Evolutionary conservation across 2,888 invertebrate genomes (phyloP).

Genomic region (Dioctria rufipes): DNA sequence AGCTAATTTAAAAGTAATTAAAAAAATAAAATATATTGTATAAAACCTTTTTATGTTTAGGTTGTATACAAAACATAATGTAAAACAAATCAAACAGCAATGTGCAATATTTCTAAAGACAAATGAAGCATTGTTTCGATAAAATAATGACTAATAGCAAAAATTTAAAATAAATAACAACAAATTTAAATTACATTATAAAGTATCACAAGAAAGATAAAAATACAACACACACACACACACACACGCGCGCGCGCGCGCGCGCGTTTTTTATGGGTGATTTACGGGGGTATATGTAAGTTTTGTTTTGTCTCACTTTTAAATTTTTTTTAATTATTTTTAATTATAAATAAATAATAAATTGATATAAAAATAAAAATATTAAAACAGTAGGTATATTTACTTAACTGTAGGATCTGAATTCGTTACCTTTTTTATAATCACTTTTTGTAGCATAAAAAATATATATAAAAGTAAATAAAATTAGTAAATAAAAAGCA

Average conservation of each 20-base stretch:
- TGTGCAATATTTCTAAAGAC: constrained; percentile 56
- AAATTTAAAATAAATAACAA: constrained; percentile 31
- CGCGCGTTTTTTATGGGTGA: constrained; percentile 14
- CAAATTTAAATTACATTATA: constrained; percentile 7
- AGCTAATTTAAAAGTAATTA: constrained; percentile 57
- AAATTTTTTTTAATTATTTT: constrained; percentile 40
- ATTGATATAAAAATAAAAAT: constrained; percentile 53
- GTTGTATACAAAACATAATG: constrained; percentile 21
- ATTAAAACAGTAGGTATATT: constrained; percentile 51
- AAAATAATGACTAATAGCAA: constrained; percentile 33
- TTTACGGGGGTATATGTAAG: constrained; percentile 10
- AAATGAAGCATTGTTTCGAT: constrained; percentile 15
- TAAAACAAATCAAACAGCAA: constrained; percentile 25
- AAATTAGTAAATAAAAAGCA: constrained; percentile 28
- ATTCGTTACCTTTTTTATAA: constrained; percentile 58
- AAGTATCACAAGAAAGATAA: constrained; percentile 28
- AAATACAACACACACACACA: constrained; percentile 41
- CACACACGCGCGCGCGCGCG: constrained; percentile 11
- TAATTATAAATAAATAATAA: constrained; percentile 41
- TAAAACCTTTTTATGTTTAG: constrained; percentile 49
- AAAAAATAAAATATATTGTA: constrained; percentile 36
- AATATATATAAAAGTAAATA: constrained; percentile 44
- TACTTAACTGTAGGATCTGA: constrained; percentile 54
- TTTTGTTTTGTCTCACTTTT: constrained; percentile 31
- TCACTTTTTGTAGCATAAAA: constrained; percentile 57